These are phyloP conservation scores for Mesorhabditis sp. DNA, from an alignment of 2,888 invertebrate species.

Conservation along the genomic window DNA sequence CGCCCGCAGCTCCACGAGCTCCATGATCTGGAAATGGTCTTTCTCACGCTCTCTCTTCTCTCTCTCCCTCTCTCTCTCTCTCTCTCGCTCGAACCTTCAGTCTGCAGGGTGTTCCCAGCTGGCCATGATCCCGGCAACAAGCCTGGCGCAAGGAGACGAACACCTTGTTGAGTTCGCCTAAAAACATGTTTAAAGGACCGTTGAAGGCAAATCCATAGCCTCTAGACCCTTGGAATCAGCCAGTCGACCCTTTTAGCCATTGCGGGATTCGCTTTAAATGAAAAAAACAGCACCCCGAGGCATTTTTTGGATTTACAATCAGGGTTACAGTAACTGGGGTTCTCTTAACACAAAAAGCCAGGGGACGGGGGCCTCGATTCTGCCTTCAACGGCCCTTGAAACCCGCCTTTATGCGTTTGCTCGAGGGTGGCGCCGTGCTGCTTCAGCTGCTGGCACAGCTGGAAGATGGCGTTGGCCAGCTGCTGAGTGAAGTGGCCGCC, in stretches of 20 bases:
- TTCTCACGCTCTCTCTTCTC: not conserved
- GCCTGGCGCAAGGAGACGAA: conserved; percentile 56
- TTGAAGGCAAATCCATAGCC: no score
- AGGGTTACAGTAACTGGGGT: no score
- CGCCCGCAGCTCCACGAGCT: conserved; percentile 85
- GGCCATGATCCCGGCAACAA: conserved; percentile 64
- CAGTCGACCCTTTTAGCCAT: not conserved
- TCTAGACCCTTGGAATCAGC: no score
- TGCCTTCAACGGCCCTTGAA: not conserved
- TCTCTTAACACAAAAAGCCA: not conserved
- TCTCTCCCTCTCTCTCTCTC: not conserved
- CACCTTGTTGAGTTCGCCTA: conserved; percentile 53
- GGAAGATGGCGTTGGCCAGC: conserved; percentile 49
- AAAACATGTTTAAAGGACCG: conserved; percentile 6
- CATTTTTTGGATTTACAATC: no score
- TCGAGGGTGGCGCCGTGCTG: conserved; percentile 46
- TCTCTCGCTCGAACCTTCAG: conserved; percentile 64
- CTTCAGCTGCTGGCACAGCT: conserved; percentile 52
- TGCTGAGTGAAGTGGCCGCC: conserved; percentile 45
- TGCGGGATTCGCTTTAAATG: not conserved
- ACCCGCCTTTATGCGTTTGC: conserved; percentile 48
- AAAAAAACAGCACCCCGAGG: no score
- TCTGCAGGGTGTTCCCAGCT: conserved; percentile 79
- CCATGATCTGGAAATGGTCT: conserved; percentile 67
- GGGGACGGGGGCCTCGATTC: not conserved